Evolutionary conservation across 2,797 vertebrate genomes (phyloP).

Genomic region (Glyptemys insculpta): DNA sequence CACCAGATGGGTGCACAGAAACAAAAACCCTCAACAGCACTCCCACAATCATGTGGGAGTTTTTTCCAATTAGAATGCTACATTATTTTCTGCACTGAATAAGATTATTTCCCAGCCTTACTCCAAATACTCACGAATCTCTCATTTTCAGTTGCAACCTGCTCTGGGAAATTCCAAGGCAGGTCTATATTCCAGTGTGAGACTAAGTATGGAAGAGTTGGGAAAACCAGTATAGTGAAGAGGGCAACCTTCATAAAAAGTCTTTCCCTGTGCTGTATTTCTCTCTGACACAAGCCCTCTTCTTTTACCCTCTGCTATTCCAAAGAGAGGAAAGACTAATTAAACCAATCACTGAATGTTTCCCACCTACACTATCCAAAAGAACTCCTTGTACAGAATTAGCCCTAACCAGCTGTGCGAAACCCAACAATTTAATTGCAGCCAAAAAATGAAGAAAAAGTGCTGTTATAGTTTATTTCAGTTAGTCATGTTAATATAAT

Average conservation of each 20-base stretch:
- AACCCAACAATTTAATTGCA: conserved; percentile 55
- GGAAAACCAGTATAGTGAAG: conserved; percentile 29
- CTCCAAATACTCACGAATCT: conserved; percentile 14
- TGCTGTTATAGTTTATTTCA: conserved; percentile 46
- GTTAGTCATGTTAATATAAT: conserved; percentile 53
- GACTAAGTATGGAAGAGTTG: conserved; percentile 21
- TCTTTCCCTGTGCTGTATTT: not conserved
- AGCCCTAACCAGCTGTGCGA: conserved; percentile 62
- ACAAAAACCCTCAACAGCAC: not conserved
- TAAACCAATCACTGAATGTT: conserved; percentile 68
- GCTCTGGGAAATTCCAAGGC: conserved; percentile 21
- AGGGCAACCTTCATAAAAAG: not conserved
- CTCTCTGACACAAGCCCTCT: not conserved
- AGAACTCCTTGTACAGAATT: conserved; percentile 65
- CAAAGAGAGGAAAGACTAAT: conserved; percentile 48
- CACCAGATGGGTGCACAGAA: not conserved
- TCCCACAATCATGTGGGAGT: rapidly evolving
- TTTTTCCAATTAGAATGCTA: not conserved
- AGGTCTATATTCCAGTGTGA: not conserved
- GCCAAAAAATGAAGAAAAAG: not conserved
- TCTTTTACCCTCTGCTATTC: conserved; percentile 33
- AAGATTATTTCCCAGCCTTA: not conserved
- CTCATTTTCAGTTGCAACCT: conserved; percentile 16
- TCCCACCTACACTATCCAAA: conserved; percentile 62
- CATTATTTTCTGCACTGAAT: rapidly evolving